These are phyloP conservation scores for Homalodisca vitripennis DNA, from an alignment of 1,140 invertebrate genomes.

Conservation along the genomic window DNA sequence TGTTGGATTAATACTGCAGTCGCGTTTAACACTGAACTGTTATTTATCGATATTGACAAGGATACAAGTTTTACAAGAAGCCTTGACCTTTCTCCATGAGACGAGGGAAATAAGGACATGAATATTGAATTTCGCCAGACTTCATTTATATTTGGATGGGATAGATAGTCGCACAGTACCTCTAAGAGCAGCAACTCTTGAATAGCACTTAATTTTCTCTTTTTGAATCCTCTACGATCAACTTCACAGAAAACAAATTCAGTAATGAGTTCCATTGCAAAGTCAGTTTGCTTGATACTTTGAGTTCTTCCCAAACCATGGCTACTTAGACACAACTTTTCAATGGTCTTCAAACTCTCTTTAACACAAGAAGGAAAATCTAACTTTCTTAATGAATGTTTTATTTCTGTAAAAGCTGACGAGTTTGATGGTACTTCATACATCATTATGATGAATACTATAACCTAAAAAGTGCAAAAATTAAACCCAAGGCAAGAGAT, in stretches of 20 bases:
- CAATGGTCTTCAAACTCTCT: constrained; percentile 7
- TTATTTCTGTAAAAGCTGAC: constrained; percentile 9
- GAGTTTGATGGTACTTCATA: constrained; percentile 11
- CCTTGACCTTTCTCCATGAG: constrained; percentile 62
- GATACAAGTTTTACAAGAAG: constrained; percentile 77
- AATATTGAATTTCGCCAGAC: constrained; percentile 78
- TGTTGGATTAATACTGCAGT: constrained; percentile 85
- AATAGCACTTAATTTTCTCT: constrained; percentile 49
- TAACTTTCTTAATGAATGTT: constrained; percentile 23
- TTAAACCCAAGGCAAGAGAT: no score
- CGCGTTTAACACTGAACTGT: constrained; percentile 67
- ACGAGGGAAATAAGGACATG: constrained; percentile 70
- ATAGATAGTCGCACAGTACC: constrained; percentile 71
- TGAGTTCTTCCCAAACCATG: constrained; percentile 40
- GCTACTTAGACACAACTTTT: constrained; percentile 11
- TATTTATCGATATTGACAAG: constrained; percentile 70
- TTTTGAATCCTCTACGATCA: constrained; percentile 56
- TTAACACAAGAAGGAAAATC: constrained; percentile 14
- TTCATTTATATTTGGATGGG: constrained; percentile 61
- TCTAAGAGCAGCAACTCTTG: constrained; percentile 76
- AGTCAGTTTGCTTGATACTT: constrained; percentile 55
- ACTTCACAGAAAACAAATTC: constrained; percentile 81
- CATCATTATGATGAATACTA: no score
- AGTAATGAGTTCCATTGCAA: constrained; percentile 73
- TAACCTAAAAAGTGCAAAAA: no score